phyloP scores from a whole-genome alignment of 2,797 vertebrate genomes.

The Gobionotothen gibberifrons region DNA sequence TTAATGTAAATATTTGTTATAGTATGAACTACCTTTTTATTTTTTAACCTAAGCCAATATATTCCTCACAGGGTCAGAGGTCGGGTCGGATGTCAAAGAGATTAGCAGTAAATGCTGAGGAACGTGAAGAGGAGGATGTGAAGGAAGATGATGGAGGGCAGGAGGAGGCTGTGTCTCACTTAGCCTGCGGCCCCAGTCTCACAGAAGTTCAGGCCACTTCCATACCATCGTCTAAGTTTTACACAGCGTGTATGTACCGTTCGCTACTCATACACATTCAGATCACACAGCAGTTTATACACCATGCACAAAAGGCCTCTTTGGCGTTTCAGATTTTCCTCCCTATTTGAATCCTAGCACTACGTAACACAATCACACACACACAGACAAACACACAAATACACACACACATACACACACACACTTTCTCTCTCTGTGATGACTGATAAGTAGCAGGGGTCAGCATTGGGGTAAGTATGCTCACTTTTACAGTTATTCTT shows the following conservation, averaged over 20 bases:
- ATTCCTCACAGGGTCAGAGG: slow-evolving; percentile 85
- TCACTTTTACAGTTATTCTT: slow-evolving; percentile 57
- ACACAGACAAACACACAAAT: slow-evolving; percentile 25
- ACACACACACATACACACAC: not conserved
- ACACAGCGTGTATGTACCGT: slow-evolving; percentile 95
- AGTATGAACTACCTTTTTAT: not conserved
- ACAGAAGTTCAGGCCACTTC: slow-evolving; percentile 91
- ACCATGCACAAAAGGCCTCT: slow-evolving; percentile 34
- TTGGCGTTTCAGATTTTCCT: slow-evolving; percentile 18
- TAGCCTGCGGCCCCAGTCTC: slow-evolving; percentile 91
- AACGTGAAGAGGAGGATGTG: slow-evolving; percentile 56
- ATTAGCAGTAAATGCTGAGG: slow-evolving; percentile 74
- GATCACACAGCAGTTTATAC: slow-evolving; percentile 51
- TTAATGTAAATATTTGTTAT: no score
- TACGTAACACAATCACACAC: slow-evolving; percentile 39
- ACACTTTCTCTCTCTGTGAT: slow-evolving; percentile 32
- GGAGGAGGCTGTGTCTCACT: slow-evolving; percentile 82
- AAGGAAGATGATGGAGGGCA: slow-evolving; percentile 70
- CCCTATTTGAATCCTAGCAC: slow-evolving; percentile 33
- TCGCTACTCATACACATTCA: slow-evolving; percentile 81
- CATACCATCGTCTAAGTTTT: slow-evolving; percentile 89
- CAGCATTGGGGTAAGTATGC: slow-evolving; percentile 80
- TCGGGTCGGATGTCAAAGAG: slow-evolving; percentile 83
- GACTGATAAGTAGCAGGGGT: slow-evolving; percentile 65
- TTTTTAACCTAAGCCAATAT: slow-evolving; percentile 33